Evolutionary conservation across 1,140 invertebrate species (phyloP).

Genomic region (Drosophila sturtevanti): DNA sequence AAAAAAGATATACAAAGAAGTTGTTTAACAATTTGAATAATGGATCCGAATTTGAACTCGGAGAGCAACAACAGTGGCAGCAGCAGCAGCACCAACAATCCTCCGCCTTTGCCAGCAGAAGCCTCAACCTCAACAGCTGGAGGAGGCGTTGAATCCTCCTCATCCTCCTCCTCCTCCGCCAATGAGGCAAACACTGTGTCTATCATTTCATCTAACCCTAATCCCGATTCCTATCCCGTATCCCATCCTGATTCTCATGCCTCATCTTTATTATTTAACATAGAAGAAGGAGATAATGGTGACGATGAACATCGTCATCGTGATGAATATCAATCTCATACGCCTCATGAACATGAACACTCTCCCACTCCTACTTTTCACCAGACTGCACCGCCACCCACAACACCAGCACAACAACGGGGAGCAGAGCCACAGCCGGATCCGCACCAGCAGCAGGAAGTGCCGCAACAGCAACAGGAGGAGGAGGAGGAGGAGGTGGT

Average conservation of each 20-base stretch:
- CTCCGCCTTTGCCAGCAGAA: conserved; percentile 23
- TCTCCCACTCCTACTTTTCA: conserved; percentile 74
- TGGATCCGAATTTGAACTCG: conserved; percentile 67
- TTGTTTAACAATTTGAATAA: conserved; percentile 51
- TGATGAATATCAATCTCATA: conserved; percentile 42
- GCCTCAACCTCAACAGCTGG: conserved; percentile 12
- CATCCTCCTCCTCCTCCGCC: conserved; percentile 7
- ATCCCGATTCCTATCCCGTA: conserved; percentile 23
- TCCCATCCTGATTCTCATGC: conserved; percentile 36
- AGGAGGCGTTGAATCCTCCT: neutral
- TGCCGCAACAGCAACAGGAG: conserved; percentile 11
- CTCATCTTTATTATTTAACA: conserved; percentile 32
- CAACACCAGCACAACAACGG: conserved; percentile 39
- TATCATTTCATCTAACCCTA: conserved; percentile 35
- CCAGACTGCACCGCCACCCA: conserved; percentile 58
- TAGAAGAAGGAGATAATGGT: conserved; percentile 16
- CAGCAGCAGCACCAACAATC: conserved; percentile 39
- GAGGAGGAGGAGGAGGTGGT: conserved; percentile 14
- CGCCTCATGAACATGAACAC: conserved; percentile 66
- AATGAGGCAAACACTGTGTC: conserved; percentile 6
- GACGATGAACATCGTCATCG: neutral
- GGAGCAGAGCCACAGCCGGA: conserved; percentile 10
- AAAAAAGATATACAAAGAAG: conserved; percentile 20
- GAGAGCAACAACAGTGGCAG: conserved; percentile 66
- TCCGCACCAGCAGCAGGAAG: neutral